Evolutionary conservation across 2,888 invertebrate genomes (phyloP), one percentile per base, ranked within the genome.

Genomic region (Chrysolina americana): DNA sequence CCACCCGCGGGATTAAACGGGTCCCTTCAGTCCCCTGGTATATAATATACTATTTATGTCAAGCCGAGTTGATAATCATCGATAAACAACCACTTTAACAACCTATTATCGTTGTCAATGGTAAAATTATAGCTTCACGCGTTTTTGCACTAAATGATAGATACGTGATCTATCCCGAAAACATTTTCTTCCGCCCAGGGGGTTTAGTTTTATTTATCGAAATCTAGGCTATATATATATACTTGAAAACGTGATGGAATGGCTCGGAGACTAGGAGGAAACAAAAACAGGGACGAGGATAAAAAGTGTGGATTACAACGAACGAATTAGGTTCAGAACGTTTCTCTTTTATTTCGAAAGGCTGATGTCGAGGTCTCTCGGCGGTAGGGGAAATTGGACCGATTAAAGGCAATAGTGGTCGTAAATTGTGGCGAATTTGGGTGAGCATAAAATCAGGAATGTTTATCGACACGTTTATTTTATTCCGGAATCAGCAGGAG

Each of bases 131-230:
- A 53, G 13, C 19, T 5, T 13, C 15, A 53, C 11, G 3, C 5
- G 21, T 8, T 19, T 53, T 53, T 21, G 53, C 19, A 11, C 69
- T 64, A 64, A 63, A 68, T 56, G 53, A 28, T 47, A 56, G 53
- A 65, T 68, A 73, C 73, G 73, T 73, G 73, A 73, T 59, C 50
- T 65, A 73, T 69, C 64, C 65, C 10, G 59, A n/a, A 59, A 28
- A 59, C 59, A 9, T 36, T 28, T 17, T 28, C 13, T 28, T 36
- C 11, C n/a, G 15, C 36, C 15, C 15, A 28, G 59, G 36, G 36
- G 19, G 59, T 28, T 28, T 15, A 59, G 59, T 59, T 28, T 36
- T 28, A 59, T 59, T 59, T 59, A 59, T 59, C 28, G 59, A 36
- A 59, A 13, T 59, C 19, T 15, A 44, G 44, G 13, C 44, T 15